A percentile compares a stretch with the other conserved stretches of the same genome.
phyloP scores from a whole-genome alignment of 2,797 vertebrate species.

The Pteronotus mesoamericanus region DNA sequence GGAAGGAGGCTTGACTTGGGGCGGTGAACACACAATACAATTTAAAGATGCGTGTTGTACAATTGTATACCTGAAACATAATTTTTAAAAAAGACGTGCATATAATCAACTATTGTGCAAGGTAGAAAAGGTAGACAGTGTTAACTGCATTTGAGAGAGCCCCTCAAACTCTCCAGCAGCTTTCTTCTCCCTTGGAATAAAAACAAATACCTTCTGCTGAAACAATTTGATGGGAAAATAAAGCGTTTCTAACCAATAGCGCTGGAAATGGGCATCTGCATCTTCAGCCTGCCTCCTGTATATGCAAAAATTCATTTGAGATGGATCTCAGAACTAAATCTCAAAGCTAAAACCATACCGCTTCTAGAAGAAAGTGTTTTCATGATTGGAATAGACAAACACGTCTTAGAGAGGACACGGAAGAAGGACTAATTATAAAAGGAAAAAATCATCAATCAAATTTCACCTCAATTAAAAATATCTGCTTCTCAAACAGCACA shows the following conservation, averaged over 20 bases:
- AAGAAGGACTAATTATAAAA: background rate
- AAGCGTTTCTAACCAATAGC: background rate
- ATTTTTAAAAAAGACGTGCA: background rate
- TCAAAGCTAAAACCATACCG: background rate
- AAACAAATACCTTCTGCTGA: background rate
- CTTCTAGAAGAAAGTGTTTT: background rate
- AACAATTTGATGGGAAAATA: background rate
- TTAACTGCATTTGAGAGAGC: background rate
- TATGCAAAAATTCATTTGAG: background rate
- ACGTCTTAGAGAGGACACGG: background rate
- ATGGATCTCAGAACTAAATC: background rate
- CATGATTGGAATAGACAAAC: background rate
- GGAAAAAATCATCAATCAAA: background rate
- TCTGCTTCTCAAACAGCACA: background rate
- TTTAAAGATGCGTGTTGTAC: background rate
- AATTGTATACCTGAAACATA: background rate
- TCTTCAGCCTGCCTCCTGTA: background rate
- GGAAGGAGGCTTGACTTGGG: background rate
- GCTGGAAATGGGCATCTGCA: background rate
- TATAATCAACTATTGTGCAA: background rate
- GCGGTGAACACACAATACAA: background rate
- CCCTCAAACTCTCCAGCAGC: background rate
- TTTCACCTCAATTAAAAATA: background rate
- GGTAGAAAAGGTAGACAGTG: background rate
- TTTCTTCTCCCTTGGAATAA: background rate